A percentile compares a stretch with the other conserved stretches of the same genome.
These are phyloP conservation scores for Tenrec ecaudatus DNA, from an alignment of 2,113 vertebrate genomes.

Conservation along the genomic window DNA sequence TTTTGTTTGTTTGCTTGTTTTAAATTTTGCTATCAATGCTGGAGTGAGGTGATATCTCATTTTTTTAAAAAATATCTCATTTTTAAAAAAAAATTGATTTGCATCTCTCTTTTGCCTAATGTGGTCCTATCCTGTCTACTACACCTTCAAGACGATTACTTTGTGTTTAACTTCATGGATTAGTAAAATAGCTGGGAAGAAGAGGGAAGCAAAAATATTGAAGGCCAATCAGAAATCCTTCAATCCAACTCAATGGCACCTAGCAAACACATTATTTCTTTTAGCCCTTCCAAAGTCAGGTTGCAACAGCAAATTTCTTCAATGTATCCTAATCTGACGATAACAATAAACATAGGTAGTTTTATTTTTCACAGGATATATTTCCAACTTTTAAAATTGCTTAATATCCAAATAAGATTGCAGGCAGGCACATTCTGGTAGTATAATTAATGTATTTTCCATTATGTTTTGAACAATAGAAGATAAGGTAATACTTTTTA, in stretches of 20 bases:
- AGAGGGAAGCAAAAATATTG: not conserved
- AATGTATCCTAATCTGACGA: not conserved
- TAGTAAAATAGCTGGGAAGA: not conserved
- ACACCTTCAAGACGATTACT: not conserved
- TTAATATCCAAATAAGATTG: constrained; percentile 52
- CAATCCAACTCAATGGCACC: too few relatives aligned
- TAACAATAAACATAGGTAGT: not conserved
- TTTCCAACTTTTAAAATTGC: not conserved
- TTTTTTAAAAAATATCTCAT: too few relatives aligned
- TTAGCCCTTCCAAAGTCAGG: not conserved
- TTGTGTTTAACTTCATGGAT: not conserved
- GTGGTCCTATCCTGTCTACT: not conserved
- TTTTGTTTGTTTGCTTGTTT: too few relatives aligned
- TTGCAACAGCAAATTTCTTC: not conserved
- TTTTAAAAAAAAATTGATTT: too few relatives aligned
- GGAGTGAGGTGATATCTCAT: too few relatives aligned
- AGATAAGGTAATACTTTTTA: constrained; percentile 82
- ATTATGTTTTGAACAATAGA: constrained; percentile 81
- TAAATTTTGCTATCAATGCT: too few relatives aligned
- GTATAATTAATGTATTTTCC: constrained; percentile 76
- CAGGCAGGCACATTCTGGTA: constrained; percentile 53
- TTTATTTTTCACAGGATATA: not conserved
- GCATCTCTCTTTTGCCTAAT: not conserved
- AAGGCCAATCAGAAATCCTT: not conserved
- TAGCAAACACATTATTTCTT: too few relatives aligned